phyloP scores from a whole-genome alignment of 92 coral and sea anemone genomes.

The Virgularia gustaviana region DNA sequence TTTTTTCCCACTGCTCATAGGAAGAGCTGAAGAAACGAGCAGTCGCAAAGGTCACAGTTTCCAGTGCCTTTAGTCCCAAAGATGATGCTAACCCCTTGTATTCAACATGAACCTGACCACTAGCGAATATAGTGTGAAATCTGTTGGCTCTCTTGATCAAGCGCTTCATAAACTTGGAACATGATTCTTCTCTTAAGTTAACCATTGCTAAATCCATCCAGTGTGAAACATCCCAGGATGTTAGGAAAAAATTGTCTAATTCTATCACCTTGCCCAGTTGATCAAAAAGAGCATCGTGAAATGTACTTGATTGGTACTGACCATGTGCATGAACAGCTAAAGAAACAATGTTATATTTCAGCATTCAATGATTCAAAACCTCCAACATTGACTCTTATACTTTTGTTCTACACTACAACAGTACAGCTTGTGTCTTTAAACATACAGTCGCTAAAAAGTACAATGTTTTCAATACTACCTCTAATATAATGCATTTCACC shows the following conservation, averaged over 20 bases:
- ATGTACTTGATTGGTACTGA: slow-evolving; percentile 22
- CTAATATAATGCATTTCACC: slow-evolving; percentile 24
- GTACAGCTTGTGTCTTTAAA: not conserved
- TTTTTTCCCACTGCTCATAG: slow-evolving; percentile 3
- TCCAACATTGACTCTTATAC: not conserved
- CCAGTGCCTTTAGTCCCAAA: slow-evolving; percentile 10
- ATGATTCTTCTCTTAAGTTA: not conserved
- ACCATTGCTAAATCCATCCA: slow-evolving; percentile 35
- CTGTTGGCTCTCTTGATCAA: slow-evolving; percentile 28
- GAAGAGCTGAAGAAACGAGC: slow-evolving; percentile 29
- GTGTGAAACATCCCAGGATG: slow-evolving; percentile 8
- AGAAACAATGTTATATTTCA: too few relatives aligned
- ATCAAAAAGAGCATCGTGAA: slow-evolving; percentile 12
- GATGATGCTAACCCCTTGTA: slow-evolving; percentile 25
- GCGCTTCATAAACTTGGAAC: slow-evolving; percentile 3
- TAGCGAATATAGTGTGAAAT: slow-evolving; percentile 17
- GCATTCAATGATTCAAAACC: too few relatives aligned
- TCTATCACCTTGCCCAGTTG: not conserved
- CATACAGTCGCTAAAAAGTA: not conserved
- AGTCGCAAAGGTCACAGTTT: slow-evolving; percentile 16
- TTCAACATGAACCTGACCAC: slow-evolving; percentile 23
- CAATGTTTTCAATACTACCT: slow-evolving; percentile 1
- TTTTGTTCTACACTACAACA: not conserved
- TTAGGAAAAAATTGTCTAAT: slow-evolving; percentile 7
- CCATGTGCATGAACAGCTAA: slow-evolving; percentile 19